Conservation (phyloP, 2,797 vertebrate species). For the Sardinella longiceps region DNA sequence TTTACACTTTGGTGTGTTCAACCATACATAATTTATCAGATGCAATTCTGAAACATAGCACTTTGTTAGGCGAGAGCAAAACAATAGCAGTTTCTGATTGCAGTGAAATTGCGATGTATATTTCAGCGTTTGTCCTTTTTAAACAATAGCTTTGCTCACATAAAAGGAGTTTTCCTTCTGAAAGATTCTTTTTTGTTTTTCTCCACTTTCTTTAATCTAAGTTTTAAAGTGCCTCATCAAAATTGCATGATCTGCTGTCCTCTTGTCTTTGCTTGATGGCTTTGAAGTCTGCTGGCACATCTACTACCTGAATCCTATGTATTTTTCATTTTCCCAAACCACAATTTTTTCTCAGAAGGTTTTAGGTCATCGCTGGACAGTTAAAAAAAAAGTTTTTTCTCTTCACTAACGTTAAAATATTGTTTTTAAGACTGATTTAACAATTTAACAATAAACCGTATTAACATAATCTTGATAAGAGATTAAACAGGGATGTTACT, state of each 20-base stretch:
- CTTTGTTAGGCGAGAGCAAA: slow-evolving; percentile 65
- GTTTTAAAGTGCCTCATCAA: slow-evolving; percentile 75
- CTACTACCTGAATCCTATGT: slow-evolving; percentile 66
- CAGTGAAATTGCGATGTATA: slow-evolving; percentile 77
- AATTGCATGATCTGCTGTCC: slow-evolving; percentile 67
- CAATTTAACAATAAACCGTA: no score
- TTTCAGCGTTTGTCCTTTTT: slow-evolving; percentile 69
- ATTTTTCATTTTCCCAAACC: slow-evolving; percentile 68
- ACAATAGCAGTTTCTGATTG: slow-evolving; percentile 71
- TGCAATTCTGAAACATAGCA: slow-evolving; percentile 76
- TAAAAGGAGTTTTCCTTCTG: slow-evolving; percentile 63
- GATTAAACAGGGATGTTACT: neutral
- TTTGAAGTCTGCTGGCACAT: slow-evolving; percentile 72
- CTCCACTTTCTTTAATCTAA: slow-evolving; percentile 66
- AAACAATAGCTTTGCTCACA: slow-evolving; percentile 60
- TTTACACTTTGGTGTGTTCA: slow-evolving; percentile 58
- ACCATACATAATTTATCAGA: slow-evolving; percentile 87
- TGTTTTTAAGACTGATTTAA: no score
- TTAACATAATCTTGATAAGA: neutral
- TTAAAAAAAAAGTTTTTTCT: neutral
- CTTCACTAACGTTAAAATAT: neutral
- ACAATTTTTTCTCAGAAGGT: slow-evolving; percentile 43
- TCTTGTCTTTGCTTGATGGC: slow-evolving; percentile 67
- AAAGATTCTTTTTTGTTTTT: slow-evolving; percentile 72
- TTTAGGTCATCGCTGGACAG: slow-evolving; percentile 25